Evolutionary conservation across 1,140 invertebrate genomes (phyloP).

Genomic region (Microplitis demolitor): DNA sequence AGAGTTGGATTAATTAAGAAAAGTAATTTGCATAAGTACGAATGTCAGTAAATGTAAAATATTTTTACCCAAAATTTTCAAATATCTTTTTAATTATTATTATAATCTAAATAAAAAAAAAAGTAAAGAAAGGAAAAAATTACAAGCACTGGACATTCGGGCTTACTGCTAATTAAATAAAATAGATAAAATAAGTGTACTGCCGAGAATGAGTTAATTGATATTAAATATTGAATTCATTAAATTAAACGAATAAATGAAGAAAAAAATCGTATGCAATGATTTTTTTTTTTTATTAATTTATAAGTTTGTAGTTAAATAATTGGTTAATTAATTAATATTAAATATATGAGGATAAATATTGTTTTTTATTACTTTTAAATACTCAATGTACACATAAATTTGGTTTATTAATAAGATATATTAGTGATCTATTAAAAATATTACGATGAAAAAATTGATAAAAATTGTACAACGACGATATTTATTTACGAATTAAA

Average conservation of each 20-base stretch:
- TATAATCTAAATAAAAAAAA: not conserved
- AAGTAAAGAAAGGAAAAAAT: not conserved
- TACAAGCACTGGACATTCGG: not conserved
- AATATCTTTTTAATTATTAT: constrained; percentile 31
- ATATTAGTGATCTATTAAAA: constrained; percentile 5
- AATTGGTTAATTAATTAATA: too few species aligned
- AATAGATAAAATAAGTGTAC: not conserved
- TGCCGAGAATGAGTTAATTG: constrained; percentile 1
- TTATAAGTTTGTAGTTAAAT: too few species aligned
- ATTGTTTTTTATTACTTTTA: too few species aligned
- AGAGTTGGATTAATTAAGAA: constrained; percentile 38
- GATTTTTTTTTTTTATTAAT: too few species aligned
- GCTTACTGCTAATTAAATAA: not conserved
- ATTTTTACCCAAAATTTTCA: constrained; percentile 54
- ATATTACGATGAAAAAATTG: not conserved
- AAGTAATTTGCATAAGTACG: constrained; percentile 30
- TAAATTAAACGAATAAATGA: constrained; percentile 9
- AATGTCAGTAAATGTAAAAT: constrained; percentile 27
- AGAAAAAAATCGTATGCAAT: not conserved
- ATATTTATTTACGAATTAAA: too few species aligned
- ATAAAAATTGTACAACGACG: too few species aligned
- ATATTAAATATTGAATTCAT: too few species aligned
- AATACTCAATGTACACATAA: too few species aligned
- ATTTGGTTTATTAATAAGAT: too few species aligned
- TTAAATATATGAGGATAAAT: too few species aligned